These are phyloP conservation scores for Heliocidaris tuberculata DNA, from an alignment of 35 echinoderm and acorn worm species.

Conservation along the genomic window DNA sequence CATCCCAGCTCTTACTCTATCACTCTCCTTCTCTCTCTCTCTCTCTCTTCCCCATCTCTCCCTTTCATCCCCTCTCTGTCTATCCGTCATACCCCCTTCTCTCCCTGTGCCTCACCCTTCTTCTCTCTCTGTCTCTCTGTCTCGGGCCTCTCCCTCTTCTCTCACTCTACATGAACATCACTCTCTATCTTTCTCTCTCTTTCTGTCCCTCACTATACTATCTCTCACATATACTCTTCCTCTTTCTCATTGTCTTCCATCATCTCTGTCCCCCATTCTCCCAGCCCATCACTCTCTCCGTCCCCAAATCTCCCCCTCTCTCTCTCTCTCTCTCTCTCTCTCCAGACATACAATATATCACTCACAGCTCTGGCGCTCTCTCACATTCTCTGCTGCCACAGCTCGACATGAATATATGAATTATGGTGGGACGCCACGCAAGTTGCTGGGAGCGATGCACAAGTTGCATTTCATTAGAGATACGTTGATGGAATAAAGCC, in stretches of 20 bases:
- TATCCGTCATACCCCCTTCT: not conserved
- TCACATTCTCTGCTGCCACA: not conserved
- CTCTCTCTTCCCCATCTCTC: not conserved
- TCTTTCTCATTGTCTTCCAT: not conserved
- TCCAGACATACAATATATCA: not conserved
- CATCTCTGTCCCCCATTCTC: not conserved
- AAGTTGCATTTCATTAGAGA: constrained; percentile 18
- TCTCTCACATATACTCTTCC: no score
- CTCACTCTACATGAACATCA: no score
- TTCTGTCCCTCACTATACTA: not conserved
- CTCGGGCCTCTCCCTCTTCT: no score
- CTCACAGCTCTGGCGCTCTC: not conserved
- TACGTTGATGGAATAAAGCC: constrained; percentile 9
- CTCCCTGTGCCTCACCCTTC: no score
- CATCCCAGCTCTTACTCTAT: not conserved
- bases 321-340: not conserved
- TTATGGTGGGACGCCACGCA: not conserved
- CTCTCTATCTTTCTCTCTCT: not conserved
- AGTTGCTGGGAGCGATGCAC: constrained; percentile 13
- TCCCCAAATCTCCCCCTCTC: not conserved
- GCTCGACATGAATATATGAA: not conserved
- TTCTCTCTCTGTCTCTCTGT: not conserved
- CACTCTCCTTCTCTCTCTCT: not conserved
- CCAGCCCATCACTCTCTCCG: not conserved
- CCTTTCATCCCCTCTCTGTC: not conserved